phyloP scores from a whole-genome alignment of 2,888 invertebrate genomes.

The Rambutsinella grinnellia region DNA sequence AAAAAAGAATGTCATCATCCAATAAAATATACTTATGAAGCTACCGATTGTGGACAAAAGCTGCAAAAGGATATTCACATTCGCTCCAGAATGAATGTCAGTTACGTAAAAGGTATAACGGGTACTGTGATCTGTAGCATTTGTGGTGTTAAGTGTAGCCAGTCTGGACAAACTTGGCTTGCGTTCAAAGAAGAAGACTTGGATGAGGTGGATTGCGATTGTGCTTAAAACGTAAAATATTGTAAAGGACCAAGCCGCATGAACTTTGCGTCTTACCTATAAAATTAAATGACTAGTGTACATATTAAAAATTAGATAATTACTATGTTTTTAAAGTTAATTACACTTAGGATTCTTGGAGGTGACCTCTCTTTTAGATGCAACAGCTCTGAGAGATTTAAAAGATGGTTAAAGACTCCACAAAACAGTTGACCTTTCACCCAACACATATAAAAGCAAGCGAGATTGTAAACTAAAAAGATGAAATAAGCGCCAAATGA shows the following conservation, averaged over 20 bases:
- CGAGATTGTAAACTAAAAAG: conserved; percentile 16
- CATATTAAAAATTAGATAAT: no score
- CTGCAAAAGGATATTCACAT: conserved; percentile 1
- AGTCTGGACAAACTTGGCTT: not conserved
- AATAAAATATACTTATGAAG: conserved; percentile 20
- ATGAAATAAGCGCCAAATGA: conserved; percentile 29
- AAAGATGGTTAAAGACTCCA: conserved; percentile 14
- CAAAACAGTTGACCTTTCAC: conserved; percentile 11
- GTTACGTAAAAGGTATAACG: conserved; percentile 9
- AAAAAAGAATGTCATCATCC: conserved; percentile 36
- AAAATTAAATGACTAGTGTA: no score
- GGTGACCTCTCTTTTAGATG: conserved; percentile 19
- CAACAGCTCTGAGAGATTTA: not conserved
- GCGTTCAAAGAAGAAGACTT: not conserved
- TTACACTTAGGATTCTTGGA: not conserved
- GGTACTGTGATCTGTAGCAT: not conserved
- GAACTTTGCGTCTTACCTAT: conserved; percentile 21
- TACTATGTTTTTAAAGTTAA: no score
- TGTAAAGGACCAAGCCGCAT: conserved; percentile 18
- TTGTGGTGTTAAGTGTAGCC: not conserved
- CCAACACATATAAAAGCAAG: conserved; percentile 22
- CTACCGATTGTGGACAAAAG: conserved; percentile 5
- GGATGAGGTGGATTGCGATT: conserved; percentile 5
- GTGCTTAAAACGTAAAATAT: conserved; percentile 10
- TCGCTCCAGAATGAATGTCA: conserved; percentile 6